phyloP scores from a whole-genome alignment of 2,113 vertebrate species.

The Salvelinus sp. region DNA sequence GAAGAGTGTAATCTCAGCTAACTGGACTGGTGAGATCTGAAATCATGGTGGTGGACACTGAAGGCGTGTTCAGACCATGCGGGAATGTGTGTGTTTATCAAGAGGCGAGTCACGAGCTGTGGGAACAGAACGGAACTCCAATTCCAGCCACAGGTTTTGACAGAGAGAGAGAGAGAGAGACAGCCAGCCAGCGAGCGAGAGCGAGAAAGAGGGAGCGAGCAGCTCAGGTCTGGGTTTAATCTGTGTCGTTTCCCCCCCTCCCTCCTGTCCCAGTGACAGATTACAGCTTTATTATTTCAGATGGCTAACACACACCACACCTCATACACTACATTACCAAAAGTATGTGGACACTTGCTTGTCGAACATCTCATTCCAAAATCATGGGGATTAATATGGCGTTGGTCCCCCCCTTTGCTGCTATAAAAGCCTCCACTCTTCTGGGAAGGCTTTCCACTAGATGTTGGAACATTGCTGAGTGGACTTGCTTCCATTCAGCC shows the following conservation, averaged over 20 bases:
- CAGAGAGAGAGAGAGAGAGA: not conserved
- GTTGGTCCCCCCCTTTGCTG: not conserved
- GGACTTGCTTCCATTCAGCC: no score
- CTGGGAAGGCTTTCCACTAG: no score
- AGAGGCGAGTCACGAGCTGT: slow-evolving; percentile 56
- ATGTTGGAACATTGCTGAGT: no score
- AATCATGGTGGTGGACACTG: slow-evolving; percentile 28
- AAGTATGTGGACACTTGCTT: no score
- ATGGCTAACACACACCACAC: slow-evolving; percentile 61
- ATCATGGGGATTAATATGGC: no score
- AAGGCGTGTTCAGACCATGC: slow-evolving; percentile 21
- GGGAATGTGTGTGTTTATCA: slow-evolving; percentile 30
- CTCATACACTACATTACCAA: slow-evolving; percentile 34
- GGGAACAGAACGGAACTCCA: slow-evolving; percentile 40
- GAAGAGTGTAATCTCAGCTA: slow-evolving; percentile 9
- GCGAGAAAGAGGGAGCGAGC: not conserved
- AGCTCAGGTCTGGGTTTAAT: slow-evolving; percentile 58
- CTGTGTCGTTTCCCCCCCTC: slow-evolving; percentile 43
- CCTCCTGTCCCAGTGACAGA: slow-evolving; percentile 67
- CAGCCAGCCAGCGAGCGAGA: not conserved
- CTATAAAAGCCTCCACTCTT: not conserved
- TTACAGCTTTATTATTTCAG: slow-evolving; percentile 78
- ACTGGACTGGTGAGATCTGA: slow-evolving; percentile 5
- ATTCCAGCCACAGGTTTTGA: slow-evolving; percentile 47
- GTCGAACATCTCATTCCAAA: no score